Percentiles rank a stretch among this genome's conserved stretches.
Conservation (phyloP, 2,888 invertebrate genomes). For the Callyntrura guangdongensis region DNA sequence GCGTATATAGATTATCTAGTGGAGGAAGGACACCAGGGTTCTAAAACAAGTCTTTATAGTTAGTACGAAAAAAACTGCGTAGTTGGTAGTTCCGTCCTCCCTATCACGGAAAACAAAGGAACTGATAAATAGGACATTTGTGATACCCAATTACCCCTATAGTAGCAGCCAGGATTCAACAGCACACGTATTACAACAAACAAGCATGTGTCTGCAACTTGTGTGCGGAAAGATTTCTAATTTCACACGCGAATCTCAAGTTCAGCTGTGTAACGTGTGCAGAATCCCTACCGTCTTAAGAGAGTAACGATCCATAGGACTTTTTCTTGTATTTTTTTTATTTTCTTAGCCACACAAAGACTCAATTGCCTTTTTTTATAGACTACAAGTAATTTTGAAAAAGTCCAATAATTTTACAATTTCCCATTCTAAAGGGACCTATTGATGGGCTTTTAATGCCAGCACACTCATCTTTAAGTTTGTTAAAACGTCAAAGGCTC, state of each 20-base stretch:
- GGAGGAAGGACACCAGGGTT: neutral
- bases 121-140: neutral
- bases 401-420: constrained; percentile 57
- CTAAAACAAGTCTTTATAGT: neutral
- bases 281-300: too few species aligned
- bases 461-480: constrained; percentile 67
- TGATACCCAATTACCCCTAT: too few species aligned
- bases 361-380: constrained; percentile 38
- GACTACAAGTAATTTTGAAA: constrained; percentile 56
- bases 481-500: constrained; percentile 72
- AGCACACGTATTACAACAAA: too few species aligned
- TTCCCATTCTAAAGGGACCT: constrained; percentile 63
- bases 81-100: too few species aligned
- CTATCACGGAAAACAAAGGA: neutral
- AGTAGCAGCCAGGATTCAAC: too few species aligned
- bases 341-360: constrained; percentile 3
- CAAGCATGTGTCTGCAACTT: too few species aligned
- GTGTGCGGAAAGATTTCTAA: too few species aligned
- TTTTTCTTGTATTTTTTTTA: constrained; percentile 30
- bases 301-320: too few species aligned
- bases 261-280: too few species aligned
- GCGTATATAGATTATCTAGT: neutral
- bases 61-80: neutral
- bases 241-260: too few species aligned
- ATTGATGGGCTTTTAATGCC: constrained; percentile 74